Evolutionary conservation across 2,113 vertebrate genomes (phyloP), one percentile per base, ranked within the genome.

Genomic region (Salvelinus fontinalis): DNA sequence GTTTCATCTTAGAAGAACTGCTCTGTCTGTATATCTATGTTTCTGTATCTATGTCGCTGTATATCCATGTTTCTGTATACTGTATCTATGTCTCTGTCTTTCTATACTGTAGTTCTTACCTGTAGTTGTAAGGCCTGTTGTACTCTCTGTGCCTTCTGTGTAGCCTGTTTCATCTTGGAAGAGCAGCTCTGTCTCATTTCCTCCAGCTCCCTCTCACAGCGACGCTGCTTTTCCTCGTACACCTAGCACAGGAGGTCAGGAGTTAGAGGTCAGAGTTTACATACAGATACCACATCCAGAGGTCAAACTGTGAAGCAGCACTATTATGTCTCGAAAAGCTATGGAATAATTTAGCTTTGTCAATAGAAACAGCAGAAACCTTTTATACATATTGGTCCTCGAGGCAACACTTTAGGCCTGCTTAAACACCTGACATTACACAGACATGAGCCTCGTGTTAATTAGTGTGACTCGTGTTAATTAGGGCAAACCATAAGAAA

Each of bases 91-190:
- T 29, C 65, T 67, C 9, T 65, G 8, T 64, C 1, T 64, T 26
- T 20, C 24, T 64, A 64, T 2, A 2, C 49, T 51, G 59, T 22
- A 14, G 59, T 24, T 20, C 6, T 0, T 70, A 92, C 91, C 90
- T 99, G 97, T 73, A 99, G 93, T 88, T 99, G 97, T 70, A 99
- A 91, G 81, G 97, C 95, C 91, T 99, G 97, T 79, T 99, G 98
- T 2, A 94, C 85, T 69, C 96, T 93, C 86, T 96, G 95, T 0
- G 94, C 93, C 76, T 96, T 95, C 84, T 95, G 95, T 1, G 95
- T 91, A 0, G 93, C 93, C 89, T 96, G 96, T 85, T 95, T 95
- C 0, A 95, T 95, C 88, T 95, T 96, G 9, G 87, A 71, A 0
- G 90, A 87, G 3, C 95, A 97, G 82, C 85, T 96, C 86, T 97